A percentile compares a stretch with the other conserved stretches of the same genome.
phyloP scores from a whole-genome alignment of 2,113 vertebrate species.

The Anas platyrhynchos region DNA sequence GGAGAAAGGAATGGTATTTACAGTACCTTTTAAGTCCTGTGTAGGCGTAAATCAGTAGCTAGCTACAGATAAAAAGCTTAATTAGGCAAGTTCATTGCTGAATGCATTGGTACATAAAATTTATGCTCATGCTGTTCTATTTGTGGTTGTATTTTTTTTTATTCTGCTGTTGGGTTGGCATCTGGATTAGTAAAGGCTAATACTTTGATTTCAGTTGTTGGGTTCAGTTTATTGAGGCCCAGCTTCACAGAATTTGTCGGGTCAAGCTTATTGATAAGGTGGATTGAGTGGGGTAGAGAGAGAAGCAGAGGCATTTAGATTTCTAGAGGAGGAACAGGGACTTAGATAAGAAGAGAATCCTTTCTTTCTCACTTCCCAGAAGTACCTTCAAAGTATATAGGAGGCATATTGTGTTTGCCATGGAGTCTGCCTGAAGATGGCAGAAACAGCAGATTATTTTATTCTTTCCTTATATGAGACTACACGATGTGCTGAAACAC shows the following conservation, averaged over 20 bases:
- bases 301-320: background rate
- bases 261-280: background rate
- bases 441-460: background rate
- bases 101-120: background rate
- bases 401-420: background rate
- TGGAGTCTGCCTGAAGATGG: background rate
- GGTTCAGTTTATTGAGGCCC: background rate
- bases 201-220: background rate
- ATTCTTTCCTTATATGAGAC: background rate
- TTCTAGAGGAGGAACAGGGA: background rate
- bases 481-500: rapidly evolving
- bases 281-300: background rate
- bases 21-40: background rate
- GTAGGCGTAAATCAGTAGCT: background rate
- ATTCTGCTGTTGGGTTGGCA: background rate
- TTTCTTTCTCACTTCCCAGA: background rate
- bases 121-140: background rate
- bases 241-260: no score
- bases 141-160: background rate
- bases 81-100: background rate
- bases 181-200: background rate
- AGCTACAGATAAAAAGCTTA: background rate
- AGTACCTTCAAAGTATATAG: background rate
- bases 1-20: background rate
- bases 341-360: background rate